Conservation (phyloP, 2,113 vertebrate species). For the Gnathonemus echidnorhynchus region DNA sequence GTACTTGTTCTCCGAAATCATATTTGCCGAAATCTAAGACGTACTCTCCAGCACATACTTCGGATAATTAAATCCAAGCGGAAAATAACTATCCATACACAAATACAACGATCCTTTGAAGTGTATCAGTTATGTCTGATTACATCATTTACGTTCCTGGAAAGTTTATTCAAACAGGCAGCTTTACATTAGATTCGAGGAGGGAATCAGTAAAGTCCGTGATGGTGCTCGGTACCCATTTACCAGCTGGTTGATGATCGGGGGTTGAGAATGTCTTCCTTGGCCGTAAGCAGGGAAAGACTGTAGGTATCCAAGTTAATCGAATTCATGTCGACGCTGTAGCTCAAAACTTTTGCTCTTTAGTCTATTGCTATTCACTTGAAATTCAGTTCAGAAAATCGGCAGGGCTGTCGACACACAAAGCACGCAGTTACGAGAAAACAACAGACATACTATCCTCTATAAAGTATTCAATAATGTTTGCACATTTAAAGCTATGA, state of each 20-base stretch:
- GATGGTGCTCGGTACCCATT: neutral
- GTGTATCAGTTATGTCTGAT: neutral
- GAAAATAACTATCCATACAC: neutral
- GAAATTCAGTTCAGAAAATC: neutral
- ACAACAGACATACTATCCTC: neutral
- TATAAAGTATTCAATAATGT: neutral
- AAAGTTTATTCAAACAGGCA: neutral
- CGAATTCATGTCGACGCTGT: conserved; percentile 30
- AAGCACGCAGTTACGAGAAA: neutral
- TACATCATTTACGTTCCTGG: neutral
- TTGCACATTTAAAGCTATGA: neutral
- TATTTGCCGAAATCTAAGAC: neutral
- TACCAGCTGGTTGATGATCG: conserved; percentile 48
- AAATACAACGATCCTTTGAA: neutral
- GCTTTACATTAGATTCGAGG: neutral
- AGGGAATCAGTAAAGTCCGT: neutral
- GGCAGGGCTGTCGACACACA: neutral
- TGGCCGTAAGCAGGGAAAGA: conserved; percentile 47
- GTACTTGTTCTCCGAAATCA: neutral
- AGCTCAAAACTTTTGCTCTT: neutral
- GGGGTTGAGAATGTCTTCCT: conserved; percentile 45
- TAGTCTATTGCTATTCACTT: neutral
- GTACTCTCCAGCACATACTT: neutral
- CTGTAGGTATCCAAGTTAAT: conserved; percentile 44
- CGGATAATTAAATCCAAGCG: neutral